Conservation (phyloP, 2,797 vertebrate species). For the Clamator glandarius region DNA sequence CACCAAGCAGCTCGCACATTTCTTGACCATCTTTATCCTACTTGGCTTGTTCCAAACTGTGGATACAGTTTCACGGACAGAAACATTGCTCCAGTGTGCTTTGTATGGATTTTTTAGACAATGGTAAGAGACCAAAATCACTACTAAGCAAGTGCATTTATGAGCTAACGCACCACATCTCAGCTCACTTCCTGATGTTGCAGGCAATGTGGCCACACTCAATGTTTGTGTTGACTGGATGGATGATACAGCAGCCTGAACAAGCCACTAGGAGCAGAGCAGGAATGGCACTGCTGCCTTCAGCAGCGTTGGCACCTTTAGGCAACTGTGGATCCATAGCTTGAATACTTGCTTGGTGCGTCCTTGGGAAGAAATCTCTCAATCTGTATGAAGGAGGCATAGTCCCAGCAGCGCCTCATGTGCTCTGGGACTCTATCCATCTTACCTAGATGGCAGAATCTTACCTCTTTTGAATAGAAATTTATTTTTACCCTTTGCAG, state of each 20-base stretch:
- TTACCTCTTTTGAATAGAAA: background rate
- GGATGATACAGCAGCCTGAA: background rate
- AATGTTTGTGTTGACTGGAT: background rate
- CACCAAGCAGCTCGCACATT: background rate
- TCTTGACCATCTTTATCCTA: background rate
- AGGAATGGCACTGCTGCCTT: rapidly evolving
- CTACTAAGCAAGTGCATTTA: background rate
- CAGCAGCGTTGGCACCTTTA: rapidly evolving
- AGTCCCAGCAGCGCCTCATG: rapidly evolving
- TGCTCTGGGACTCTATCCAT: too few species aligned
- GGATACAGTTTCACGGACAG: background rate
- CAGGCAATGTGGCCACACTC: rapidly evolving
- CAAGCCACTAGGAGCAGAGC: rapidly evolving
- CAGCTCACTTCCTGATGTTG: background rate
- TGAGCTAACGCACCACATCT: background rate
- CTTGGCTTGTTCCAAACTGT: rapidly evolving
- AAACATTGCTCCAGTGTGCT: rapidly evolving
- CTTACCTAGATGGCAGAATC: background rate
- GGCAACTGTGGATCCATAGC: background rate
- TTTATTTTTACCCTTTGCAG: background rate
- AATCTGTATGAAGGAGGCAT: background rate
- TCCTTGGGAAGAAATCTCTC: background rate
- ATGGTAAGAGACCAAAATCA: background rate
- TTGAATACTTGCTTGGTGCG: background rate
- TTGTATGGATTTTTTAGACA: background rate